These are phyloP conservation scores for Diglossa brunneiventris DNA, from an alignment of 2,113 vertebrate genomes.

Conservation along the genomic window DNA sequence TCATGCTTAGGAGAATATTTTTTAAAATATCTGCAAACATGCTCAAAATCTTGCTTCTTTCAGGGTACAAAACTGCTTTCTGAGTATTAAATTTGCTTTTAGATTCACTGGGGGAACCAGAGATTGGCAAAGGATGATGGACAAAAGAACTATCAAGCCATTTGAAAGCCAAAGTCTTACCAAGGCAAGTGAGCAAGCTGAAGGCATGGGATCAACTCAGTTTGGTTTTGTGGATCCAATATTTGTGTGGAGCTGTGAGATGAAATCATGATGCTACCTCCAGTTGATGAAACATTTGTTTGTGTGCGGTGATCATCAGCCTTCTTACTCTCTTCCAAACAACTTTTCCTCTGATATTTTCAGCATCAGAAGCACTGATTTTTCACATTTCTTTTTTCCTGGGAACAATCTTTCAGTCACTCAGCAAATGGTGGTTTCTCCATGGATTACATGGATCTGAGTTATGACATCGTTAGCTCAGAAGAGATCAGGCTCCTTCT, in stretches of 20 bases:
- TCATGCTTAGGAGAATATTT: neutral
- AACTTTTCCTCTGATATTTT: neutral
- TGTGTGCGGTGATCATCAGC: neutral
- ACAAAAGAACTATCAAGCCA: neutral
- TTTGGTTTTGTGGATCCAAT: neutral
- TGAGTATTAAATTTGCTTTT: neutral
- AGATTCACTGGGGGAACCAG: neutral
- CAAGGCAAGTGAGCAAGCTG: neutral
- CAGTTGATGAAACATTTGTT: neutral
- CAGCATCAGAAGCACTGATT: neutral
- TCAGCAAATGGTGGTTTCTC: neutral
- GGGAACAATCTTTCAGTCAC: neutral
- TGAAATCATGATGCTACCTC: neutral
- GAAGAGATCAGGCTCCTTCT: neutral
- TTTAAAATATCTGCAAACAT: neutral
- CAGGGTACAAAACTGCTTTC: neutral
- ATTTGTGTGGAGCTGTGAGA: neutral
- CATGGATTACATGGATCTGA: neutral
- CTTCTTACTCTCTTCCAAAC: neutral
- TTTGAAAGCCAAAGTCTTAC: neutral
- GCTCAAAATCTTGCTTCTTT: neutral
- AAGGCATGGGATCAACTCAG: neutral
- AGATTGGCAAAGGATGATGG: neutral
- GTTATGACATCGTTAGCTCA: neutral
- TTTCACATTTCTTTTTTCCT: neutral